Base-by-base conservation (phyloP, 2,888 invertebrate species). In the Ophioninae sp. region DNA sequence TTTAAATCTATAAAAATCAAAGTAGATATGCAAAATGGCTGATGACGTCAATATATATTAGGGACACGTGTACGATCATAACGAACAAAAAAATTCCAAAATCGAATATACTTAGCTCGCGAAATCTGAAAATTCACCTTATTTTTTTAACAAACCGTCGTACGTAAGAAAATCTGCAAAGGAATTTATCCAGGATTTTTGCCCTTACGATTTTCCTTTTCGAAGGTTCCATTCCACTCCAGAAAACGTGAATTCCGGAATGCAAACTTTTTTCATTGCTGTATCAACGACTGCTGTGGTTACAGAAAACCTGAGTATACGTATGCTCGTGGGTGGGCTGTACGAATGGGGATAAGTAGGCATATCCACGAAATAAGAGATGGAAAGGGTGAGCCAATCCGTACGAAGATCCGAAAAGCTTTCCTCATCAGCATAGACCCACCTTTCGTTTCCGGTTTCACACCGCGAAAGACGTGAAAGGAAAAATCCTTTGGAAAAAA, bases 111-210 rank as follows among this genome's bases (percentile, higher is more conserved):
- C 30, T 2, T 30, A 30, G 30, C 30, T 30, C 30, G 30, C 30
- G 30, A 30, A 30, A 30, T 30, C 3, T 30, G 2, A 30, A 30
- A 1, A 3, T 30, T 30, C 30, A 30, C 30, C 30, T 30, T 30
- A 30, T 30, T 30, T 30, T 30, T 30, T 30, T 30, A 30, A 30
- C 30, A 30, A 30, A 30, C 51, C 59, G n/a, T 13, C n/a, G 41
- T 58, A 71, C 58, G 59, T 23, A 56, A 20, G 78, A 81, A 80
- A 65, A 80, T 79, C 56, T 63, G 71, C 63, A 72, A 69, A 75
- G 51, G 69, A 80, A 79, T 84, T 76, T 85, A n/a, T 80, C 75
- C 69, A 84, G 79, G 58, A 81, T 85, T 73, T 80, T 56, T 68
- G 67, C 71, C 30, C 61, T 13, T n/a, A 56, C 30, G 61, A 76